phyloP scores from a whole-genome alignment of 2,797 vertebrate species.

The Paratrypauchen microcephalus region DNA sequence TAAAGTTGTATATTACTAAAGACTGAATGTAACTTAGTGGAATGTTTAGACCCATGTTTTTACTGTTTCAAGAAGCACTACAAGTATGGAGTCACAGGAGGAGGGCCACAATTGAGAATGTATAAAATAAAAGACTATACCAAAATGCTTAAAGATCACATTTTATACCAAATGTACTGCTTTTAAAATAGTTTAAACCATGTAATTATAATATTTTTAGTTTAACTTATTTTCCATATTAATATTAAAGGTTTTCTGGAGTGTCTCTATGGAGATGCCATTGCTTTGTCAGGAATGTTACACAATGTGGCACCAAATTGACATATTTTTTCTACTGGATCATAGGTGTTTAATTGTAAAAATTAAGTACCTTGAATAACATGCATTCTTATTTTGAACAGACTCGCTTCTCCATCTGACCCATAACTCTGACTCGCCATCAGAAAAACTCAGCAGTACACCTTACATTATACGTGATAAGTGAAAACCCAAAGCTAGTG shows the following conservation, averaged over 20 bases:
- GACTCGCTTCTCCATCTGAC: too few species aligned
- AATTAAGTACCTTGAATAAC: too few species aligned
- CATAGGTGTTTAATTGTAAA: too few species aligned
- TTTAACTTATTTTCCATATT: not conserved
- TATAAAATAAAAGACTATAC: not conserved
- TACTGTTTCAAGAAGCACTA: constrained; percentile 10
- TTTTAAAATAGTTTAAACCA: not conserved
- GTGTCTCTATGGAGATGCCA: too few species aligned
- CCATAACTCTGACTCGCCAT: not conserved
- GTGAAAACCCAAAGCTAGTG: not conserved
- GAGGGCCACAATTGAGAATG: not conserved
- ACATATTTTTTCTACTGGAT: too few species aligned
- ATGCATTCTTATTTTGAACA: too few species aligned
- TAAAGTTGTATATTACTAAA: constrained; percentile 8
- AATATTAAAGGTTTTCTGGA: not conserved
- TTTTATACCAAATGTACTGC: not conserved
- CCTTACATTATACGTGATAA: not conserved
- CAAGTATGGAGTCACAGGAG: not conserved
- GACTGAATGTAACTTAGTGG: constrained; percentile 5
- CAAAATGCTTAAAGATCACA: constrained; percentile 1
- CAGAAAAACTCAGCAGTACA: not conserved
- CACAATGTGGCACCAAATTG: too few species aligned
- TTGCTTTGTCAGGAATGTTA: too few species aligned
- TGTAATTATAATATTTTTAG: not conserved
- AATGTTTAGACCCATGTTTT: constrained; percentile 9